Evolutionary conservation across 2,888 invertebrate genomes (phyloP).

Genomic region (Lathronympha strigana): DNA sequence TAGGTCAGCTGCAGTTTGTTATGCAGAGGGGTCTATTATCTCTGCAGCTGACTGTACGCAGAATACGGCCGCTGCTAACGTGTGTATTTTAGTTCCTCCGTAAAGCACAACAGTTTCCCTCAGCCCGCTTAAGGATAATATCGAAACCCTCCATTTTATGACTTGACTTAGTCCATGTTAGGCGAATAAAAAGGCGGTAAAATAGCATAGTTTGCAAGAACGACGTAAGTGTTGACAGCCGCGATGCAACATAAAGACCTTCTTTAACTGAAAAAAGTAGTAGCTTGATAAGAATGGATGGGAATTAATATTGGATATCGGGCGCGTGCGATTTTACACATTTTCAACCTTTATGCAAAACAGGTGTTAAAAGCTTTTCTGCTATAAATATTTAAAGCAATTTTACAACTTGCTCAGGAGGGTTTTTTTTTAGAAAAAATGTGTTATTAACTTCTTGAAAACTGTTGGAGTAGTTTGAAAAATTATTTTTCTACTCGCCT

Average conservation of each 20-base stretch:
- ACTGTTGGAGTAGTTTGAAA: too few relatives aligned
- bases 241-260: background rate
- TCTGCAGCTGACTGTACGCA: background rate
- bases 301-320: constrained; percentile 25
- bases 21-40: too few relatives aligned
- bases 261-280: background rate
- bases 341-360: constrained; percentile 2
- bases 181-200: constrained; percentile 35
- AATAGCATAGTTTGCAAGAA: background rate
- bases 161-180: constrained; percentile 36
- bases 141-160: constrained; percentile 35
- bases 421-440: too few relatives aligned
- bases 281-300: constrained; percentile 31
- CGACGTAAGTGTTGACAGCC: background rate
- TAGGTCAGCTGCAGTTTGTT: too few relatives aligned
- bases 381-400: too few relatives aligned
- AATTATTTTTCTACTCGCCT: too few relatives aligned
- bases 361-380: background rate
- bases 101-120: constrained; percentile 17
- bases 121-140: constrained; percentile 35
- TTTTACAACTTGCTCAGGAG: too few relatives aligned
- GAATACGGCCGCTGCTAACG: background rate
- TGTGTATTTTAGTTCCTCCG: constrained; percentile 26
- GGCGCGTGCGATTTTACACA: constrained; percentile 14
- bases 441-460: too few relatives aligned